Percentiles rank a stretch among this genome's conserved stretches.
phyloP scores from a whole-genome alignment of 2,797 vertebrate species.

The Balearica regulorum region DNA sequence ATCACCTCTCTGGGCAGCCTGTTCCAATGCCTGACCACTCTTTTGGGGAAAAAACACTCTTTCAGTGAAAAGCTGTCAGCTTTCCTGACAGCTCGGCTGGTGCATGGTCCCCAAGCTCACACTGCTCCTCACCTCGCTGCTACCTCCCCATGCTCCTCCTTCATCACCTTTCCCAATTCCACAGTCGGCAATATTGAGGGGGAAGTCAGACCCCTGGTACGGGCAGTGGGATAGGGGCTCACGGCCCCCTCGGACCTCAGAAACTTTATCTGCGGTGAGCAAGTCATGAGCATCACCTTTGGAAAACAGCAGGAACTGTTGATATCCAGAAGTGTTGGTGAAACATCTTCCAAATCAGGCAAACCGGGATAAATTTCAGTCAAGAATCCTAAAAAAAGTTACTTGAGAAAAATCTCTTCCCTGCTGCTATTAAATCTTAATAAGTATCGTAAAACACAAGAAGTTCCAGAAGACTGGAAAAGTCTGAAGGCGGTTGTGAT shows the following conservation, averaged over 20 bases:
- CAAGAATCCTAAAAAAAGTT: not conserved
- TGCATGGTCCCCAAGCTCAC: rapidly evolving
- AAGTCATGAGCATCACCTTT: not conserved
- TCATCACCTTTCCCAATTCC: not conserved
- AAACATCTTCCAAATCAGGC: not conserved
- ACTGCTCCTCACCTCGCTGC: not conserved
- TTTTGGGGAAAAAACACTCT: too few species aligned
- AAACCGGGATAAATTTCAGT: not conserved
- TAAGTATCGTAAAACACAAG: not conserved
- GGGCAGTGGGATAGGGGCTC: not conserved
- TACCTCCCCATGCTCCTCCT: not conserved
- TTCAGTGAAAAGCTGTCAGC: too few species aligned
- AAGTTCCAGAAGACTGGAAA: not conserved
- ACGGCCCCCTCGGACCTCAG: too few species aligned
- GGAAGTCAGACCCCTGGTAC: not conserved
- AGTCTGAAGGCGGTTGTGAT: not conserved
- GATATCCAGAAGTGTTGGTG: not conserved
- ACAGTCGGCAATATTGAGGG: rapidly evolving
- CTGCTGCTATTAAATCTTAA: not conserved
- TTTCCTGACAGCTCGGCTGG: not conserved
- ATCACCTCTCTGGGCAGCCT: too few species aligned
- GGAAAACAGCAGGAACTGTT: not conserved
- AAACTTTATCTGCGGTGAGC: rapidly evolving
- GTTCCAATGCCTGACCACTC: too few species aligned
- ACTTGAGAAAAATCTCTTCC: not conserved